Base-by-base conservation (phyloP, 2,888 invertebrate genomes). In the Machimus atricapillus region DNA sequence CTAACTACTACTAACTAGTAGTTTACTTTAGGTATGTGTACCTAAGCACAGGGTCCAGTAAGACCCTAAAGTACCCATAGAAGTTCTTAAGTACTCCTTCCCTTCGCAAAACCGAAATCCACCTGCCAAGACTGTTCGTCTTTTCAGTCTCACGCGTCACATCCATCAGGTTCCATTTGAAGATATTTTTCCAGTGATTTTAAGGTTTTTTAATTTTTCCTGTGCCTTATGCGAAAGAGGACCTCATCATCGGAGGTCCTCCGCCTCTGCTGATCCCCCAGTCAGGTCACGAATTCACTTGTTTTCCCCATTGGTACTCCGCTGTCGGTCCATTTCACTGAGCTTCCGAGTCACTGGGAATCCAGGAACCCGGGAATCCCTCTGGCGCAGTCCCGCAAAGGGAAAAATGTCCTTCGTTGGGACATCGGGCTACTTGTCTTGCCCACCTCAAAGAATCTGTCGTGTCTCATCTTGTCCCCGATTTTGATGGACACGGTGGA, bases 401-500 rank as follows among this genome's bases (percentile, higher is more conserved):
- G 23, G 8, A 31, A 46, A 79, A 79, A 79, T 58, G 34, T 37
- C 34, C 56, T 52, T 52, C 66, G 12, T 12, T 23, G 66, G 19
- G 66, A 12, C 12, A 66, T 2, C 66, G 66, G 27, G n/a, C 31
- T 83, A 9, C 58, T 58, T 83, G 66, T 34, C 66, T 83, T 37
- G 66, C 82, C 37, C 66, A 12, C 85, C 74, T 74, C 74, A 37
- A 34, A 74, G 74, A 43, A 85, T 43, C 85, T 85, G 85, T 74
- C 85, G 9, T 85, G 85, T 74, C 74, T 73, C 46, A 74, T 85
- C 31, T 40, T 85, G 74, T 85, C 85, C 74, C 43, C 27, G 27
- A 85, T 46, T 85, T 85, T 85, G 85, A 85, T 74, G 66, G 85
- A 85, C 85, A 85, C 74, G 27, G 85, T 85, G 74, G 74, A 85